A percentile compares a stretch with the other conserved stretches of the same genome.
Evolutionary conservation across 1,140 invertebrate species (phyloP).

Genomic region (Zaprionus ghesquierei): DNA sequence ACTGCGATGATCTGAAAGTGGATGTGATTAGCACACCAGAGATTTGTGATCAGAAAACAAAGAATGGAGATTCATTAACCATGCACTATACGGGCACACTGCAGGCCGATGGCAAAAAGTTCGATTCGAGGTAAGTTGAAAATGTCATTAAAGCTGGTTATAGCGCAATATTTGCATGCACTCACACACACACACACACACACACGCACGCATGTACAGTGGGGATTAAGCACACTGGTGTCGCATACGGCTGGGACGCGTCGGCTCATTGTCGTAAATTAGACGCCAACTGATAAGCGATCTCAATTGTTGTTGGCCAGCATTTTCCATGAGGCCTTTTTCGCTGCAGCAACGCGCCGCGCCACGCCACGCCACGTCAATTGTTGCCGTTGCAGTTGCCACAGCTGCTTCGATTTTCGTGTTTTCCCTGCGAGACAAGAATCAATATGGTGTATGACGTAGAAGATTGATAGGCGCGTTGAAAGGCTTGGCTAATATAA

Average conservation of each 20-base stretch:
- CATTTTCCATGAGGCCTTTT: conserved; percentile 50
- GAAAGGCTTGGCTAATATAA: background rate
- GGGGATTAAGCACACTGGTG: conserved; percentile 49
- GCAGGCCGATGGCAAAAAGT: conserved; percentile 91
- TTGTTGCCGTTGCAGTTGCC: conserved; percentile 29
- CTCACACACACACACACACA: conserved; percentile 3
- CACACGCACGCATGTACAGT: conserved; percentile 3
- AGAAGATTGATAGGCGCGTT: conserved; percentile 12
- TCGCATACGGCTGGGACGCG: conserved; percentile 62
- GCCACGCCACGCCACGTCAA: conserved; percentile 24
- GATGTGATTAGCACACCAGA: conserved; percentile 91
- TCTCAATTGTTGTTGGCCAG: conserved; percentile 71
- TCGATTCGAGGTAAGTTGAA: conserved; percentile 93
- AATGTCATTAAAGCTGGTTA: conserved; percentile 32
- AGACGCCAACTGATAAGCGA: conserved; percentile 80
- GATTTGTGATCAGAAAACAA: conserved; percentile 91
- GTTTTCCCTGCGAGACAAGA: conserved; percentile 15
- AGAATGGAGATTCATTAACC: conserved; percentile 93
- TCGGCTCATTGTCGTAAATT: conserved; percentile 80
- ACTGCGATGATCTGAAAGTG: conserved; percentile 88
- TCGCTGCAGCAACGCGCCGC: conserved; percentile 8
- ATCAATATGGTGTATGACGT: conserved; percentile 35
- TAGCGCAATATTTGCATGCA: conserved; percentile 26
- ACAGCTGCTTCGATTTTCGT: conserved; percentile 12
- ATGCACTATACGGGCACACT: conserved; percentile 97